Evolutionary conservation across 1,140 invertebrate genomes (phyloP), one percentile per base, ranked within the genome.

Genomic region (Bactericera cockerelli): DNA sequence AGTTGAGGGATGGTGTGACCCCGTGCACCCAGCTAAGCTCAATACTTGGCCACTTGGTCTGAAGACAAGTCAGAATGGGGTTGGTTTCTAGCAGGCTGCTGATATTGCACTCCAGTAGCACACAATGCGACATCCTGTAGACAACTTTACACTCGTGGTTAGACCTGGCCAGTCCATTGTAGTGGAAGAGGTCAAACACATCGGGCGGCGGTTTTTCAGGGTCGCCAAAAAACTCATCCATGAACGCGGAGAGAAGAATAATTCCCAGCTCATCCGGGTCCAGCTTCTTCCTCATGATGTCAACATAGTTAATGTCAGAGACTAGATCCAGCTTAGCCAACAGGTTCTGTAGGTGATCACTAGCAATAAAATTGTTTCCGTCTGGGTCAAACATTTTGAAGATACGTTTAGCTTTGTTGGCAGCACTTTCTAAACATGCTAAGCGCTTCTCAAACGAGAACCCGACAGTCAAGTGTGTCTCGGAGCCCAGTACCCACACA

Each of bases 141-240:
- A 22, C n/a, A 19, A 49, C 42, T 49, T 49, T 49, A 19, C 42
- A 16, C 19, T 49, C 42, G 19, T 49, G 76, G 74, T 89, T 89
- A 33, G 88, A 91, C 62, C 87, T 78, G 0, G 79, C 71, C 56
- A 95, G 75, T 28, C 92, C 92, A 72, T 97, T 97, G 69, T 93
- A 95, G 71, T 96, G 92, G 67, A 83, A 84, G 39, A 96, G 67
- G 39, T 78, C 79, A 69, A 97, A 96, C 36, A 84, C 86, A 68
- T 90, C 87, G 3, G 88, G 88, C 38, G 67, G 65, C 59, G 77
- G 84, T 55, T 79, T 77, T 67, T 84, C 80, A 71, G 86, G 84
- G 64, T 86, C 81, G 2, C 90, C 87, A 70, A 89, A 97, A 71
- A 94, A 97, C 70, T 95, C 90, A 61, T 94, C 88, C 86, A 95